Conservation (phyloP, 2,888 invertebrate genomes). For the Xiphydria camelus region DNA sequence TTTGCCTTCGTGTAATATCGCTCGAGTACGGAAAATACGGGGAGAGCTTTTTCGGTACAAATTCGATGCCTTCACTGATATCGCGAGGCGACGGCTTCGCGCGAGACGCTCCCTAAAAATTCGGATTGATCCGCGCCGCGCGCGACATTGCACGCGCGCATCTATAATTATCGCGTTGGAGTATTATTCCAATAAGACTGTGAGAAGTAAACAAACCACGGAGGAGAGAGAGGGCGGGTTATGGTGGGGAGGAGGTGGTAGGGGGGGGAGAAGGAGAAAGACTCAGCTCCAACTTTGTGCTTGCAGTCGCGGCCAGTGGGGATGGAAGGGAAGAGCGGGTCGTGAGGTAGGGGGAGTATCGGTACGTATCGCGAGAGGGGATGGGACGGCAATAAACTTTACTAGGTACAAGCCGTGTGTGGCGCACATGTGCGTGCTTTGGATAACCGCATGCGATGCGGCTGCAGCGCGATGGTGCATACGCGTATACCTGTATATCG, state of each 20-base stretch:
- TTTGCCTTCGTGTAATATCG: not conserved
- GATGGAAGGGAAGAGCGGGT: slow-evolving; percentile 12
- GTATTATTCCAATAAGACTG: slow-evolving; percentile 42
- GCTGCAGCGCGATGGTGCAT: not conserved
- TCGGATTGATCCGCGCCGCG: not conserved
- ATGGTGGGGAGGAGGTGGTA: not conserved
- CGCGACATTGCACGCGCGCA: slow-evolving; percentile 8
- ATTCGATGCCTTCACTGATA: too few species aligned
- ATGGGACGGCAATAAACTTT: slow-evolving; percentile 45
- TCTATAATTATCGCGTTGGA: slow-evolving; percentile 39
- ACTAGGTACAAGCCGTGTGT: slow-evolving; percentile 47
- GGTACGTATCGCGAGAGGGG: slow-evolving; percentile 7
- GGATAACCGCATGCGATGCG: slow-evolving; percentile 22
- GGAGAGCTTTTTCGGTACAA: not conserved
- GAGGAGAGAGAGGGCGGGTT: not conserved
- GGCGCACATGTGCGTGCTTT: slow-evolving; percentile 46
- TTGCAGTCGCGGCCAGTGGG: slow-evolving; percentile 4
- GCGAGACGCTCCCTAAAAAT: not conserved
- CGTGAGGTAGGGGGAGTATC: slow-evolving; percentile 5
- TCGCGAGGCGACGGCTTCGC: not conserved
- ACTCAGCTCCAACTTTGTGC: too few species aligned
- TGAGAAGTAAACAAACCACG: slow-evolving; percentile 37
- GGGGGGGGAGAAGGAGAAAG: slow-evolving; percentile 11
- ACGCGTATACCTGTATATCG: slow-evolving; percentile 9
- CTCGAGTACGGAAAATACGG: not conserved